A percentile compares a stretch with the other conserved stretches of the same genome.
Conservation (phyloP, 37 sponge, comb jelly and placozoan species). For the Bolinopsis microptera region DNA sequence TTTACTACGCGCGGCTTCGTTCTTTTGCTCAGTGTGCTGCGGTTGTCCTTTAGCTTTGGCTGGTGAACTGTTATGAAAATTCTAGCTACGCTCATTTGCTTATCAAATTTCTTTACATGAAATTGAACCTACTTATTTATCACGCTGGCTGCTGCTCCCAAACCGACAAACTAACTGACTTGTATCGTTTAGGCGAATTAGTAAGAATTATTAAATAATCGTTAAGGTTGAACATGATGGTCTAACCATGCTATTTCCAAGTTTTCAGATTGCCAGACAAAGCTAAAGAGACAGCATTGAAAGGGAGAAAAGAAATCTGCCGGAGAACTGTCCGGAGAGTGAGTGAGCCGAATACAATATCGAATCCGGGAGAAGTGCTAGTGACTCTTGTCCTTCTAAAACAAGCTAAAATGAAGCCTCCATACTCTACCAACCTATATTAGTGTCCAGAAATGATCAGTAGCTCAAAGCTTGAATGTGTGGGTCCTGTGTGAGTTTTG, state of each 20-base stretch:
- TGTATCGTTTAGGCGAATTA: neutral
- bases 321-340: neutral
- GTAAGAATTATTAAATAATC: neutral
- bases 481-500: too few relatives aligned
- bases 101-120: conserved; percentile 32
- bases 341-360: neutral
- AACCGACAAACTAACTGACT: neutral
- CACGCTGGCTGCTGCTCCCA: neutral
- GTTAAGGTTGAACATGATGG: neutral
- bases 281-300: neutral
- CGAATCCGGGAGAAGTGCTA: too few relatives aligned
- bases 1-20: conserved; percentile 26
- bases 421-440: too few relatives aligned
- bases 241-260: neutral
- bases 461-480: too few relatives aligned
- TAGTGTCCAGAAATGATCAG: too few relatives aligned
- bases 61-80: conserved; percentile 62
- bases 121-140: neutral
- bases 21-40: conserved; percentile 62
- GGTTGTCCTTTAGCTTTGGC: conserved; percentile 62
- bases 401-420: too few relatives aligned
- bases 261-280: neutral
- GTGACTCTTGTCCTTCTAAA: too few relatives aligned
- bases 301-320: neutral
- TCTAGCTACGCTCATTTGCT: conserved; percentile 56